Base-by-base conservation (phyloP, 2,797 vertebrate genomes). In the Brachyrhaphis roseni region DNA sequence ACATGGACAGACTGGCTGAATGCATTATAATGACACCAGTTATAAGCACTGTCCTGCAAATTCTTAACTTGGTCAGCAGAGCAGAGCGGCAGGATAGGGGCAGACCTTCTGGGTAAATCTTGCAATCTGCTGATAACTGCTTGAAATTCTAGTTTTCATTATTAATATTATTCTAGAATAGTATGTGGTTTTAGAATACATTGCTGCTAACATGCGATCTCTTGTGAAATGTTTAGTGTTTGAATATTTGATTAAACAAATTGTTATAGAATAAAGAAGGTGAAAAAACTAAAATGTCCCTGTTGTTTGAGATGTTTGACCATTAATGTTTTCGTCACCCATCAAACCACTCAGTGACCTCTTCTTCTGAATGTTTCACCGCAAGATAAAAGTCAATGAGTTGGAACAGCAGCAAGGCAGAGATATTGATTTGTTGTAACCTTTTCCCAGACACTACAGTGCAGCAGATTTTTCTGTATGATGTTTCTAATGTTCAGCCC, bases 391-490 rank as follows among this genome's bases (percentile, higher is more conserved):
- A 70, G 39, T 39, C 39, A 70, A 26, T 68, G 34, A 70, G 39
- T 70, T 34, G 23, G 39, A 70, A 43, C 39, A 70, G 39, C 66
- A 11, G 26, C 26, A 51, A 51, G 18, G 7, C 49, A 8, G 49
- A 51, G 18, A 23, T 41, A 70, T 70, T 70, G 66, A 70, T 70
- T 70, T 41, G 39, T 26, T 41, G 66, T 70, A 20, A 68, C 64
- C 36, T 41, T 41, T 68, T 41, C 26, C 39, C 23, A 26, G 57
- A 59, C 57, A 59, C 2, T 7, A 59, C 13, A 59, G 57, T 43
- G 39, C 18, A 70, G 66, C 26, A 26, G 43, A 15, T n/a, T n/a
- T 11, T 71, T 71, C 68, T 45, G 8, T 46, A 15, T 28, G 41
- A 15, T 71, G 68, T 46, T 46, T 71, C 34, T 71, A 13, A n/a